Percentiles rank a stretch among this genome's conserved stretches.
Evolutionary conservation across 2,888 invertebrate genomes (phyloP).

Genomic region (Himalopsyche japonica): DNA sequence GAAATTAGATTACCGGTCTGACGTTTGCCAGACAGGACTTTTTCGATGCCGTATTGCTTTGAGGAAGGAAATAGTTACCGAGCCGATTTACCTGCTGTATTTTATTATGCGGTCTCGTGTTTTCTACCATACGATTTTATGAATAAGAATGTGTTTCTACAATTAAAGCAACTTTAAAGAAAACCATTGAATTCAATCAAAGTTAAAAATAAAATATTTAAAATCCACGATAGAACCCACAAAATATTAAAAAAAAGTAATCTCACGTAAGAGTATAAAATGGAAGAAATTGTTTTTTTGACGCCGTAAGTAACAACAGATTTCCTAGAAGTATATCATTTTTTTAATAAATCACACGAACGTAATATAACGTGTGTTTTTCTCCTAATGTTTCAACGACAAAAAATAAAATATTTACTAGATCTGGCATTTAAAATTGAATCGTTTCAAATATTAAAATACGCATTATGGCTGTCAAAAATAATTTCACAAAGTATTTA

Average conservation of each 20-base stretch:
- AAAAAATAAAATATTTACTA: neutral
- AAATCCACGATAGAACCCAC: no score
- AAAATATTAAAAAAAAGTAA: no score
- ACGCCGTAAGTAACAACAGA: neutral
- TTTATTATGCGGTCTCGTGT: neutral
- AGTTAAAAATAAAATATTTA: no score
- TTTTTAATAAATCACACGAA: neutral
- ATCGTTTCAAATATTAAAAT: neutral
- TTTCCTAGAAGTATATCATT: neutral
- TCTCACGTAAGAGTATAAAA: no score
- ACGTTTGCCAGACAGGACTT: conserved; percentile 20
- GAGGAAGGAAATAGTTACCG: neutral
- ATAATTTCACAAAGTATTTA: neutral
- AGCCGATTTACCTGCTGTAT: neutral
- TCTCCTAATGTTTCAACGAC: neutral
- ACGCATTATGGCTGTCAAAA: neutral
- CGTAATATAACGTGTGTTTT: no score
- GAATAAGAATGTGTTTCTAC: no score
- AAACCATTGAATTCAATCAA: no score
- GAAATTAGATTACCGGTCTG: conserved; percentile 33
- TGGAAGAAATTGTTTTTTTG: neutral
- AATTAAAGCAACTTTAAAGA: no score
- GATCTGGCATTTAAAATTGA: neutral
- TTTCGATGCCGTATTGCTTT: neutral
- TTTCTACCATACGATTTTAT: no score